phyloP scores from a whole-genome alignment of 2,113 vertebrate genomes.

The Cryptotis parvus region DNA sequence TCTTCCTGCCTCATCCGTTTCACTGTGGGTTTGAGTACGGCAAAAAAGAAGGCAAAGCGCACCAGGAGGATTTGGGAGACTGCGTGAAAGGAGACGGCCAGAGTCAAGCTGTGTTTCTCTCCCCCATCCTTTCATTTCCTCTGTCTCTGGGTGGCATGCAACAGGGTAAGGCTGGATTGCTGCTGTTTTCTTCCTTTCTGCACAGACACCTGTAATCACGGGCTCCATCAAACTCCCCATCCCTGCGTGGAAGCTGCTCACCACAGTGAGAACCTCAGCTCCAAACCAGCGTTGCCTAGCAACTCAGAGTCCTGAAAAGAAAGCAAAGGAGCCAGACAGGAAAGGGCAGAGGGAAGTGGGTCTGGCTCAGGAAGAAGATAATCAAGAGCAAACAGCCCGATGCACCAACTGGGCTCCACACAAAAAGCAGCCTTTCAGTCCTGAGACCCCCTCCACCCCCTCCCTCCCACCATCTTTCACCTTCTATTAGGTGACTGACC shows the following conservation, averaged over 20 bases:
- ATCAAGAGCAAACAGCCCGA: neutral
- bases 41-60: neutral
- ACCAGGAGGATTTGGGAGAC: neutral
- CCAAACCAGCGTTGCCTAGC: slow-evolving; percentile 79
- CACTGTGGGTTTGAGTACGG: neutral
- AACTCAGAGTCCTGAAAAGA: slow-evolving; percentile 77
- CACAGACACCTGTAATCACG: slow-evolving; percentile 72
- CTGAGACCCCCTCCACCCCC: neutral
- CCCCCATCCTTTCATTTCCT: neutral
- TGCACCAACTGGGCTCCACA: slow-evolving; percentile 11
- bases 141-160: neutral
- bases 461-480: neutral
- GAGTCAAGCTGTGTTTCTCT: neutral
- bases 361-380: slow-evolving; percentile 45
- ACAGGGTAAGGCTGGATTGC: neutral
- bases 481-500: neutral
- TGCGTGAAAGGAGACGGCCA: neutral
- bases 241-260: slow-evolving; percentile 41
- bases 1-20: neutral
- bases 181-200: slow-evolving; percentile 49
- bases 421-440: neutral
- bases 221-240: slow-evolving; percentile 53
- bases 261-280: slow-evolving; percentile 67
- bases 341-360: slow-evolving; percentile 65
- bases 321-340: slow-evolving; percentile 54